Evolutionary conservation across 2,888 invertebrate species (phyloP), one percentile per base, ranked within the genome.

Genomic region (Orthosia gothica): DNA sequence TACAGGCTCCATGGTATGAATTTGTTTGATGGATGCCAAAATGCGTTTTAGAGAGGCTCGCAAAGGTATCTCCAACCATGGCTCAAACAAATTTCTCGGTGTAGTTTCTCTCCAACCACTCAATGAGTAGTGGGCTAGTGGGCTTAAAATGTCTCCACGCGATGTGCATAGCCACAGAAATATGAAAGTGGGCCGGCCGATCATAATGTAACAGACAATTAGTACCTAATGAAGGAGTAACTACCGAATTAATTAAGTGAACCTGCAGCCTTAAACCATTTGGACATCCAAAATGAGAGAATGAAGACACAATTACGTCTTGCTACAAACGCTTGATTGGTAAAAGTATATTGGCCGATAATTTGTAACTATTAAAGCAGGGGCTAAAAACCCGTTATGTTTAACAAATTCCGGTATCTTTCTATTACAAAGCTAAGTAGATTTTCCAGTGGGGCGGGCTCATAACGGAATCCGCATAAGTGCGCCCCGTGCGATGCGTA

Each of bases 381-480:
- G 50, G 50, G 58, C 26, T 70, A 58, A 70, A 71, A 76, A 65
- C 79, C 59, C 49, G 82, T 79, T 82, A 70, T 58, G 71, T 67
- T 70, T 67, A 79, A 62, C 54, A 3, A 75, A 76, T 82, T 79
- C 83, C 81, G 74, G 74, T 81, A 73, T 80, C 61, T 71, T 68
- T 79, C 72, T 77, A 76, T 82, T 80, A 81, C 82, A 85, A 68
- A 73, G 78, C 63, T 78, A 80, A 82, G 82, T 82, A 74, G 73
- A 74, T 82, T 71, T 84, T 69, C 69, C 57, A 79, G 52, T 64
- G 75, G 40, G 62, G 69, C 73, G 73, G 72, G 76, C 84, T 84
- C 84, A 83, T 90, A 91, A 92, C 91, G 89, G 93, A 91, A 92
- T 88, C 91, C 91, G 69, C 80, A 85, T 87, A 91, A 92, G 89